Percentiles rank a stretch among this genome's conserved stretches.
phyloP scores from a whole-genome alignment of 1,140 invertebrate species.

The Chironomus tepperi region DNA sequence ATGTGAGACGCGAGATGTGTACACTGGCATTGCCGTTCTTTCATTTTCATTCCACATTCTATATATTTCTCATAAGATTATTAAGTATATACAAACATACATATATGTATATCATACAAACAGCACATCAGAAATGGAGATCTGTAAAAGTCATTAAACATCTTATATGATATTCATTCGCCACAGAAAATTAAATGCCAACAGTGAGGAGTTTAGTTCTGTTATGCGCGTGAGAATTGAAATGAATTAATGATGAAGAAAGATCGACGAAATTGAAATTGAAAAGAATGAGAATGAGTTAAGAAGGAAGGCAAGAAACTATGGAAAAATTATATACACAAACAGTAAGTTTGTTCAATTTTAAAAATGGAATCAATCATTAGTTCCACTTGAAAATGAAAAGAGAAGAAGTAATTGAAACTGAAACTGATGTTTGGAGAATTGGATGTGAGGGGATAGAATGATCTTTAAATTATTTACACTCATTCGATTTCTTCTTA shows the following conservation, averaged over 20 bases:
- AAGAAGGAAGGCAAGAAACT: not conserved
- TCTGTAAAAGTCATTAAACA: constrained; percentile 22
- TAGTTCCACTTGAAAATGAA: constrained; percentile 19
- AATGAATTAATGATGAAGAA: not conserved
- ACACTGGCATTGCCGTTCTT: not conserved
- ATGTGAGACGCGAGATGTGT: not conserved
- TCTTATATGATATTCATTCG: constrained; percentile 10
- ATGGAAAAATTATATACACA: not conserved
- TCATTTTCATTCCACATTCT: too few species aligned
- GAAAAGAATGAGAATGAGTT: not conserved
- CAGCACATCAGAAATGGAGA: constrained; percentile 9
- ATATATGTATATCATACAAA: not conserved
- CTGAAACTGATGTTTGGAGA: not conserved
- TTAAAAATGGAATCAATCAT: constrained; percentile 23
- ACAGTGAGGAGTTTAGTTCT: not conserved
- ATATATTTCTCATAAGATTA: too few species aligned
- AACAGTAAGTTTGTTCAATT: not conserved
- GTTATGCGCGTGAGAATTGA: constrained; percentile 2
- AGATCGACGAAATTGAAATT: not conserved
- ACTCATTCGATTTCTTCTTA: too few species aligned
- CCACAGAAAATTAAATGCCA: constrained; percentile 13
- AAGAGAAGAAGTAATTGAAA: not conserved
- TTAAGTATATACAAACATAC: too few species aligned
- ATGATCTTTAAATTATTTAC: not conserved
- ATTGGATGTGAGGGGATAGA: not conserved